Evolutionary conservation across 2,113 vertebrate genomes (phyloP), one percentile per base, ranked within the genome.

Genomic region (Pelmatolapia mariae): DNA sequence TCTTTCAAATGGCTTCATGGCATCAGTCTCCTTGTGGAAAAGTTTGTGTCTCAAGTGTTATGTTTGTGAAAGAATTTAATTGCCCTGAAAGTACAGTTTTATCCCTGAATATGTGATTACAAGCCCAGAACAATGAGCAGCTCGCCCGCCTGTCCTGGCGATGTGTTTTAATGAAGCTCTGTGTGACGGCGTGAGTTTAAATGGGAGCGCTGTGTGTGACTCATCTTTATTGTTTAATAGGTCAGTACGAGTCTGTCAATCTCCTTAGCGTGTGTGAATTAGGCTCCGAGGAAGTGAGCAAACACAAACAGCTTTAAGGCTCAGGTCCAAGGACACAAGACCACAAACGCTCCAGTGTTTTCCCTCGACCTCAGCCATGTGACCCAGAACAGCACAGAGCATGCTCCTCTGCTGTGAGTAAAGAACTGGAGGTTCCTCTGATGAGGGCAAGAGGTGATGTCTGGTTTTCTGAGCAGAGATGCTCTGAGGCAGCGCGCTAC

Each of bases 201-300:
- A 40, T 29, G 38, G 10, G 22, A 66, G 13, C 47, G 29, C 7
- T 54, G 53, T 53, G 19, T 26, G 11, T 83, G 63, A 85, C 57
- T 89, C 63, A 81, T 88, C 18, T 85, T 80, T 56, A 57, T 47
- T 82, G 83, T 86, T 89, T 91, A 81, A 76, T 84, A 89, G 86
- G 90, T 89, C 85, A 86, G 54, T 31, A 43, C 19, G 26, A 68
- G 53, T 45, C 81, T 86, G 73, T 88, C 89, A 92, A 89, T 89
- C 93, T 81, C 61, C 81, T 94, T 87, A 92, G 43, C 31, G 10
- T 13, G 80, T 91, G 93, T 91, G 80, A 91, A 90, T 91, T 87
- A 87, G 83, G 80, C 45, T 33, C 56, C 0, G 10, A 86, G 88
- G 91, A 94, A 92, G 84, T 47, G 22, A 82, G 45, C 43, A 22